Percentiles rank a stretch among this genome's conserved stretches.
Evolutionary conservation across 2,888 invertebrate genomes (phyloP).

Genomic region (Mylabris sibirica): DNA sequence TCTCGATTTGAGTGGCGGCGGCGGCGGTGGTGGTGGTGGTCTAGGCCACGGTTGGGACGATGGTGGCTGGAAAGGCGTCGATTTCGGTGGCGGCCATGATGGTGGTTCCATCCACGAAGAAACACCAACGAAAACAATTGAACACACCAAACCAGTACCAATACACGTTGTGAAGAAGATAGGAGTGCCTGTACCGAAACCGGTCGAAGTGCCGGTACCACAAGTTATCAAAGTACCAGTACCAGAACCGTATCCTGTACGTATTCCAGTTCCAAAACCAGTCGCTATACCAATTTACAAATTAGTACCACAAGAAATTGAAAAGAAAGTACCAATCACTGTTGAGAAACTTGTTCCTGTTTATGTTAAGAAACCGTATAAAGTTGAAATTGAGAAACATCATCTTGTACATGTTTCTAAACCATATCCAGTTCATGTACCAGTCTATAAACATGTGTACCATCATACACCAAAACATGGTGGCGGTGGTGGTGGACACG

Average conservation of each 20-base stretch:
- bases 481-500: constrained; percentile 31
- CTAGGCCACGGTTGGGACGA: constrained; percentile 64
- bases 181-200: constrained; percentile 76
- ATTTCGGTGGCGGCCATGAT: constrained; percentile 64
- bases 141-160: constrained; percentile 74
- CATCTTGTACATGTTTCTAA: constrained; percentile 72
- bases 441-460: constrained; percentile 76
- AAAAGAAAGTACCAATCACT: constrained; percentile 76
- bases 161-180: constrained; percentile 76
- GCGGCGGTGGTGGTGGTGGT: constrained; percentile 43
- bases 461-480: constrained; percentile 47
- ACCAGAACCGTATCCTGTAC: constrained; percentile 78
- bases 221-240: constrained; percentile 73
- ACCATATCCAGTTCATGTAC: constrained; percentile 78
- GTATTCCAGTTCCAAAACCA: constrained; percentile 74
- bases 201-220: constrained; percentile 75
- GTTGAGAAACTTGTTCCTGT: constrained; percentile 77
- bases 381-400: constrained; percentile 78
- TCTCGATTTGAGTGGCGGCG: constrained; percentile 62
- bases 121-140: constrained; percentile 67
- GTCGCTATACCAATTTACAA: constrained; percentile 78
- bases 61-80: constrained; percentile 54
- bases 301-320: constrained; percentile 75
- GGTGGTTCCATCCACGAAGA: constrained; percentile 59
- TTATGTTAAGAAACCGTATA: constrained; percentile 77